Conservation (phyloP, 2,797 vertebrate species). For the Capromys pilorides region DNA sequence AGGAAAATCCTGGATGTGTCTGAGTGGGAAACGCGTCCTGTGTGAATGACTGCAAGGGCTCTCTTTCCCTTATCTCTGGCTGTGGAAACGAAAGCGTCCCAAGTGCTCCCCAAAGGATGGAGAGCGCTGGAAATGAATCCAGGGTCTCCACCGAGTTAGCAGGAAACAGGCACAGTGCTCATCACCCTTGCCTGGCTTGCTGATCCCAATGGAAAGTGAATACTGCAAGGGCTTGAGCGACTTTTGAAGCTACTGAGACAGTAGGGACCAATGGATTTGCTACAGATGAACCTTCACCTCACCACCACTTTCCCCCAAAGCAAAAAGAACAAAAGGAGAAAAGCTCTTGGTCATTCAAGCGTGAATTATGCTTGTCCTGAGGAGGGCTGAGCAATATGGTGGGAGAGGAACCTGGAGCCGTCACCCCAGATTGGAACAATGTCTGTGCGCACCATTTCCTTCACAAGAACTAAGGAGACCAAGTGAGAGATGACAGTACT, state of each 20-base stretch:
- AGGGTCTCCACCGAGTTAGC: conserved; percentile 20
- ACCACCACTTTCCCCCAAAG: not conserved
- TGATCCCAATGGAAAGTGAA: not conserved
- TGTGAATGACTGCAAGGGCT: not conserved
- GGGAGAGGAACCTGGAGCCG: not conserved
- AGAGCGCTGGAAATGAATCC: not conserved
- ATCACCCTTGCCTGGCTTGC: not conserved
- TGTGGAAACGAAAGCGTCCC: not conserved
- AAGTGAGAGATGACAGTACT: not conserved
- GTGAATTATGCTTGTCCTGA: not conserved
- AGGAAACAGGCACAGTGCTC: not conserved
- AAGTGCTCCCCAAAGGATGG: not conserved
- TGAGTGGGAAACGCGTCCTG: not conserved
- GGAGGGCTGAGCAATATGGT: not conserved
- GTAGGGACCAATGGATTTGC: not conserved
- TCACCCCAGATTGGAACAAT: not conserved
- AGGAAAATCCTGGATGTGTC: not conserved
- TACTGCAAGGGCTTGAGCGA: not conserved
- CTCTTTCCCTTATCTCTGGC: not conserved
- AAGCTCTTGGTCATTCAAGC: not conserved
- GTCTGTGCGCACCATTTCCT: not conserved
- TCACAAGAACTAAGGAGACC: not conserved
- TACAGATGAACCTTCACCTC: not conserved
- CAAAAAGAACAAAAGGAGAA: not conserved
- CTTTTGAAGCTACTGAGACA: conserved; percentile 22